Base-by-base conservation (phyloP, 1,140 invertebrate genomes). In the Macrobrachium nipponense region DNA sequence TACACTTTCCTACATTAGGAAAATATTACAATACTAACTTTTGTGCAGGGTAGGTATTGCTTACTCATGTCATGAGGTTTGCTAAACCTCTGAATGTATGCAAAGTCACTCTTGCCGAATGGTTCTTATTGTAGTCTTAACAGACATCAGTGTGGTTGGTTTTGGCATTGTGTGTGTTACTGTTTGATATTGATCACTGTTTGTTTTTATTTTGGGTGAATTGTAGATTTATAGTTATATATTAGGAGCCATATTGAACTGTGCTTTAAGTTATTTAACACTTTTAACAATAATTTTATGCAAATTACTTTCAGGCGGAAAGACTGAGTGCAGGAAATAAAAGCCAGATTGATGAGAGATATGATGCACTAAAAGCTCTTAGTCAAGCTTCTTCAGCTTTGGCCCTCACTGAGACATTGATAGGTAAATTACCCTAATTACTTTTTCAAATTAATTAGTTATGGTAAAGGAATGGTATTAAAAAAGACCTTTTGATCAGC, bases 341-440 rank as follows among this genome's bases (percentile, higher is more conserved):
- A 20, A 23, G 23, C 44, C 70, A 20, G 14, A 3, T 43, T 23
- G 70, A 18, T 73, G 23, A n/a, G 23, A 18, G 23, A 73, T 75
- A 72, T 62, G 84, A 86, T 80, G 77, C 77, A 44, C 27, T 86
- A 15, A 86, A 80, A 27, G 62, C 70, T 23, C 84, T 86, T 15
- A 73, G 17, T 64, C 62, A 86, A 58, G 70, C 84, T 12, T 80
- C 84, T 43, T 80, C 84, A n/a, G 66, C 84, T 72, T 51, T 86
- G 44, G 84, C 84, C 51, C 84, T 86, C 58, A 86, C 84, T 2
- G 84, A 86, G 68, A 86, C 84, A 79, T 60, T 86, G 10, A 86
- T 86, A 43, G 84, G 84, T 80, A 43, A 86, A 77, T 73, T 43
- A 5, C 15, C 27, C 14, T 61, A 18, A 18, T 3, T 58, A 7